These are phyloP conservation scores for Argyrosomus regius DNA, from an alignment of 2,797 vertebrate species.

Conservation along the genomic window DNA sequence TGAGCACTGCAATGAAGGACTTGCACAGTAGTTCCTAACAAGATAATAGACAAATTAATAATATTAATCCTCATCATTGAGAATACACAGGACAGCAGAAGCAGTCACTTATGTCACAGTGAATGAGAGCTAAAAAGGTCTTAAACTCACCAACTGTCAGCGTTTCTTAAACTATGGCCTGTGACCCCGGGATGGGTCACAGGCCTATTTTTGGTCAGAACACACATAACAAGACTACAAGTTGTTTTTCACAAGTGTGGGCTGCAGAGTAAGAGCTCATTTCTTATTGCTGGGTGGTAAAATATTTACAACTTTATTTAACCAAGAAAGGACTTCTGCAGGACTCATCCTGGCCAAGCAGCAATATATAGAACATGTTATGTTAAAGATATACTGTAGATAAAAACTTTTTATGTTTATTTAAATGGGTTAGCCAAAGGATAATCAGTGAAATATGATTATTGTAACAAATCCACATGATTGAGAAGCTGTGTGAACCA, in stretches of 20 bases:
- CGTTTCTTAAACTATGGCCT: slow-evolving; percentile 52
- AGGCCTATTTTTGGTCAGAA: slow-evolving; percentile 63
- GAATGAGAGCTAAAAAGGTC: slow-evolving; percentile 38
- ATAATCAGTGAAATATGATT: too few relatives aligned
- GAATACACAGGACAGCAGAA: slow-evolving; percentile 15
- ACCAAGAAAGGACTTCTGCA: background rate
- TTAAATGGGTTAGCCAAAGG: too few relatives aligned
- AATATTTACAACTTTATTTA: slow-evolving; percentile 30
- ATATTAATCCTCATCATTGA: background rate
- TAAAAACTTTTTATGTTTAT: too few relatives aligned
- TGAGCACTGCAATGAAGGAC: background rate
- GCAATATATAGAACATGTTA: background rate
- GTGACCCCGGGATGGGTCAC: slow-evolving; percentile 50
- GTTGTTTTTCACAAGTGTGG: slow-evolving; percentile 16
- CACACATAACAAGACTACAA: slow-evolving; percentile 31
- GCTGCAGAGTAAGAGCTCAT: slow-evolving; percentile 3
- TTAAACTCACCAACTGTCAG: slow-evolving; percentile 56
- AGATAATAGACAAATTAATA: background rate
- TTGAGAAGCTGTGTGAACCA: background rate
- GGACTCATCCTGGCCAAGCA: background rate
- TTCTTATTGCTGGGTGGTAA: slow-evolving; percentile 16
- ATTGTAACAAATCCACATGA: background rate
- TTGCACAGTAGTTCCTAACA: background rate
- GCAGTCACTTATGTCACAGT: slow-evolving; percentile 8
- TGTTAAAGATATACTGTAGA: too few relatives aligned